Evolutionary conservation across 2,113 vertebrate species (phyloP), one percentile per base, ranked within the genome.

Genomic region (Capra hircus): DNA sequence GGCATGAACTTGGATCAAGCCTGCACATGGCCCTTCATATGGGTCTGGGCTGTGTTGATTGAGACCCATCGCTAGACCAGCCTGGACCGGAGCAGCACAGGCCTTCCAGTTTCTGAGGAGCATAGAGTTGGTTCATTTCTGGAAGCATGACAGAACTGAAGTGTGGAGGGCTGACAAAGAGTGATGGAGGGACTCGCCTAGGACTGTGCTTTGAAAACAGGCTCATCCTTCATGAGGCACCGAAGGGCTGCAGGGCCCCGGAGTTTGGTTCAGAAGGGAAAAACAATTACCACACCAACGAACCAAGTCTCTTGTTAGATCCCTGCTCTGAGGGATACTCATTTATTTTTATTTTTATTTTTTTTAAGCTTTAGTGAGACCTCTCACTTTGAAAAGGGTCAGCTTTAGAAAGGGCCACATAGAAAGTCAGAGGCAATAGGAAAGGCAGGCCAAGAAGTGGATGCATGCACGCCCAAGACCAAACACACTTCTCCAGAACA

Each of bases 171-270:
- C 43, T 59, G 87, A 50, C 55, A 6, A 52, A 23, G 78, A n/a
- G 80, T 53, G 30, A 25, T 8, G 80, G 80, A 53, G 50, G 78
- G 48, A 52, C 48, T 4, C 2, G 2, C 40, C 59, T 30, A 33
- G 48, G 50, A 40, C 19, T 57, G 13, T 36, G 33, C 60, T 88
- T 88, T 82, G 84, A n/a, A 92, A 77, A 53, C 4, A 16, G 52
- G 19, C 27, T 90, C 12, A 7, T 7, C 43, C 60, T 11, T 87
- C 17, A 1, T 2, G 82, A 45, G 27, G 67, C 2, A 78, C 33
- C 0, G 5, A 36, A 62, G 36, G 43, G 40, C 5, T 1, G 8
- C 8, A 83, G 36, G 5, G 19, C 2, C 6, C 36, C 28, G 1
- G 67, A n/a, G n/a, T 59, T 40, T 88, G 57, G 60, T 36, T 15